phyloP scores from a whole-genome alignment of 2,113 vertebrate genomes.

The Chinchilla lanigera region DNA sequence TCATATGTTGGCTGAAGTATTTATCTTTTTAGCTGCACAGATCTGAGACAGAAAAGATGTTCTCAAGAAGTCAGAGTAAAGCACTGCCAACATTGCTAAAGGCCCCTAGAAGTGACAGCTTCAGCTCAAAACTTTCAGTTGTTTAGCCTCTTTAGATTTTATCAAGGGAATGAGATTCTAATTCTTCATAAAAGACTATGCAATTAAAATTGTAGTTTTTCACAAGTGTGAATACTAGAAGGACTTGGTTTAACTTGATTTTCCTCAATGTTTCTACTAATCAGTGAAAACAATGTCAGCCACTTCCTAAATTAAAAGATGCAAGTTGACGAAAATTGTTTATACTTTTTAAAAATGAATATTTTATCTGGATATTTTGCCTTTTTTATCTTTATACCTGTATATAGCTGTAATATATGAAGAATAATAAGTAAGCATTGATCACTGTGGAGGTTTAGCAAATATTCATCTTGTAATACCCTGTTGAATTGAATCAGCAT shows the following conservation, averaged over 20 bases:
- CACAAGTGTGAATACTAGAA: neutral
- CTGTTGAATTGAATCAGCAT: no score
- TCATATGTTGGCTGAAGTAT: neutral
- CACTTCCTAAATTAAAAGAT: neutral
- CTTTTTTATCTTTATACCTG: neutral
- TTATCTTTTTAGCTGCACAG: neutral
- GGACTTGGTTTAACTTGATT: neutral
- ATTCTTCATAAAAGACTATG: neutral
- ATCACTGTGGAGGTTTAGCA: neutral
- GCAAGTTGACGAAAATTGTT: neutral
- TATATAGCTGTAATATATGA: neutral
- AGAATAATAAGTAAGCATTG: neutral
- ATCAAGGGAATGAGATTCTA: neutral
- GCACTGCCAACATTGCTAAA: fast-evolving
- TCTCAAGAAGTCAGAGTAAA: neutral
- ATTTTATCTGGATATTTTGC: neutral
- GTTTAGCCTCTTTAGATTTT: neutral
- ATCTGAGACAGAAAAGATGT: neutral
- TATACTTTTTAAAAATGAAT: neutral
- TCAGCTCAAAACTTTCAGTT: neutral
- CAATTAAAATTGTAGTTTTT: neutral
- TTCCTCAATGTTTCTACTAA: neutral
- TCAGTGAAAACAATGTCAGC: no score
- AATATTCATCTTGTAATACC: no score
- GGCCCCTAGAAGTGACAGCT: neutral